Conservation (phyloP, 2,113 vertebrate genomes). For the Hemiscyllium ocellatum region DNA sequence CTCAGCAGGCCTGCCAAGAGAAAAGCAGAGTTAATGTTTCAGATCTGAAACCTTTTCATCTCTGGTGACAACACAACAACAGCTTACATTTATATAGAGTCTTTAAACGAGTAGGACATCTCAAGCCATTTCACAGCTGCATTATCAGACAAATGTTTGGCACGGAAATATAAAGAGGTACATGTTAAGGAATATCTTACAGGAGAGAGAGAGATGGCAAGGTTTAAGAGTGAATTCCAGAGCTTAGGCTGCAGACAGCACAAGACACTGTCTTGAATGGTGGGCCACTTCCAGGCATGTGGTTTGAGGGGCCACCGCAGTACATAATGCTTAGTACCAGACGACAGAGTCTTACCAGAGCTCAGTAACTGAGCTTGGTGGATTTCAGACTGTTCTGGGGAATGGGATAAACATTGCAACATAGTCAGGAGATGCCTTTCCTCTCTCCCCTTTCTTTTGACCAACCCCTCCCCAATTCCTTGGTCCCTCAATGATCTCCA, state of each 20-base stretch:
- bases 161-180: no score
- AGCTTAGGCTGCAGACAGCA: no score
- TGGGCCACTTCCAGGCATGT: not conserved
- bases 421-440: not conserved
- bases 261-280: no score
- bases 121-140: not conserved
- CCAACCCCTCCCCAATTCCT: no score
- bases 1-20: not conserved
- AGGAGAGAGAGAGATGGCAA: not conserved
- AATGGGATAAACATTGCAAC: not conserved
- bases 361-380: not conserved
- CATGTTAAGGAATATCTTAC: no score
- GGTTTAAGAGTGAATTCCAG: not conserved
- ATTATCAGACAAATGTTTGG: no score
- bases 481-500: not conserved
- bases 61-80: not conserved
- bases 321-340: not conserved
- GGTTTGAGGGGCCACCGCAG: no score
- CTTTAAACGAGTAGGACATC: not conserved
- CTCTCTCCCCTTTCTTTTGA: no score
- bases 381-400: no score
- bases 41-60: not conserved
- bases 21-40: not conserved
- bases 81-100: not conserved
- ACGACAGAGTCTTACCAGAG: not conserved